Evolutionary conservation across 2,888 invertebrate genomes (phyloP), one percentile per base, ranked within the genome.

Genomic region (Sesamia inferens): DNA sequence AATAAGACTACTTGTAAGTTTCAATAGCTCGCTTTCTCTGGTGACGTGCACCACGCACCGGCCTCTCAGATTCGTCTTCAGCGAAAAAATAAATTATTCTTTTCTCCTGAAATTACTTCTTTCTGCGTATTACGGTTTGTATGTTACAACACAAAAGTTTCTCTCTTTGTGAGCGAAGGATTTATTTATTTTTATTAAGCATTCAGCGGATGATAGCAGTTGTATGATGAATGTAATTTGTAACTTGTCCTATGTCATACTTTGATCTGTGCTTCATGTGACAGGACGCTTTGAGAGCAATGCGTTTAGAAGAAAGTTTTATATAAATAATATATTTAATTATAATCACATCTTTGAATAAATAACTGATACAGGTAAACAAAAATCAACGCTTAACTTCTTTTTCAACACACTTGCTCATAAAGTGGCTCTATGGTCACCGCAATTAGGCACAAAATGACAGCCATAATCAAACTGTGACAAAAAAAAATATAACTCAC

Each of bases 51-150:
- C 79, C 79, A 76, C 31, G 8, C 76, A 5, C 44, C 51, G 19
- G 16, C 19, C 62, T 74, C 72, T 63, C 64, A 79, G 74, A 82
- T 82, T 82, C 83, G 73, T 85, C 80, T 82, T 76, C 76, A 78
- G 71, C 64, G 73, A 78, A 80, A 85, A 54, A 83, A 85, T 78
- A 82, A 83, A 82, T 85, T 77, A 85, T 82, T 79, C 77, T 84
- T 85, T 85, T 76, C 80, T 76, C 68, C 64, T 77, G 65, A 78
- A 85, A 85, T 87, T 87, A 85, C 85, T 82, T 85, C 73, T 79
- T 55, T 75, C 68, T 61, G 72, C 80, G 64, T 83, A 85, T 76
- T 78, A 78, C 74, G 70, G 69, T 74, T 77, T 75, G 66, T 73
- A 76, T 83, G 65, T 58, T n/a, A 65, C 19, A 65, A 39, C 39